Evolutionary conservation across 2,888 invertebrate species (phyloP), one percentile per base, ranked within the genome.

Genomic region (Epinotia ramella): DNA sequence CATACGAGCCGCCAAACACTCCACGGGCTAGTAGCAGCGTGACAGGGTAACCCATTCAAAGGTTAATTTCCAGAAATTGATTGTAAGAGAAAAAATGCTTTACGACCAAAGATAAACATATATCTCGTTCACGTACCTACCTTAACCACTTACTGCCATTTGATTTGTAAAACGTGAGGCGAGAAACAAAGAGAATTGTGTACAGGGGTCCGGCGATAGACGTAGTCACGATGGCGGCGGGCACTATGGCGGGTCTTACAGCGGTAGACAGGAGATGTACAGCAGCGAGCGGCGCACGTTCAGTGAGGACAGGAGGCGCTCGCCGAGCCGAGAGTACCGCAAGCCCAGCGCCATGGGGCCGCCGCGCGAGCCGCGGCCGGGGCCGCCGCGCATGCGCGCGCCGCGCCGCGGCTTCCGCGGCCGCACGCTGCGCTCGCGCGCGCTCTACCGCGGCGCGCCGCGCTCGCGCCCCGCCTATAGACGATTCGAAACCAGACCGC

Each of bases 221-320:
- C 93, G 94, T 89, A 94, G 94, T 90, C 94, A 95, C 92, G 95
- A 95, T 84, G 94, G 93, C 86, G 93, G 94, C 86, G 92, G 94
- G 81, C 95, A 95, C 89, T 95, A 95, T 88, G 94, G 95, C 86
- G 93, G 93, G 84, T 94, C 94, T 80, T 93, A 94, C 87, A 87
- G 92, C 87, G 88, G 95, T 86, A 95, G 95, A 84, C 95, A 95
- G 91, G 95, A 95, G 78, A 91, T 91, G 88, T 94, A 95, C 87
- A 84, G 89, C 85, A 85, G 91, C 86, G 94, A 94, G 84, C 88
- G 94, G 82, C 88, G 94, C 83, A 91, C 93, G 81, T 94, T 92
- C 84, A 91, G 91, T 82, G 93, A 95, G 80, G 95, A 95, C 79
- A 90, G 95, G 78, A 90, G 95, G 81, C 94, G 95, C 80, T 95